Evolutionary conservation across 2,888 invertebrate species (phyloP), one percentile per base, ranked within the genome.

Genomic region (Matsumyia berberina): DNA sequence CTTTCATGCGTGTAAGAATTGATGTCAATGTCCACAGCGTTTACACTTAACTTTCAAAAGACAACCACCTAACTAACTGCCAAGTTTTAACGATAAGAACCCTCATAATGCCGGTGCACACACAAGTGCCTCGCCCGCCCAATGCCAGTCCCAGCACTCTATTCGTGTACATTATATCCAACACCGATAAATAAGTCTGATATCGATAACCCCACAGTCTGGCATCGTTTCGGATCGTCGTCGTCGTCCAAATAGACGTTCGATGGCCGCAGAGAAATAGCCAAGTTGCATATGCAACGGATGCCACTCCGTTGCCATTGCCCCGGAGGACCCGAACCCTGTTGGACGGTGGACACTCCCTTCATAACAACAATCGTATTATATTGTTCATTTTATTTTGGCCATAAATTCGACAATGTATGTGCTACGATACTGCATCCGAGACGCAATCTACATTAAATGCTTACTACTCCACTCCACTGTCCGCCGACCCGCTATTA

Each of bases 371-470:
- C 66, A 79, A 70, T 58, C 74, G 51, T 60, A 70, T 69, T 53
- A 80, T 53, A 46, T 85, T 29, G 57, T 49, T 73, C 55, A 42
- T 58, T 80, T 85, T 74, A 74, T 76, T 80, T 70, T 39, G 33
- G 8, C 35, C 80, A 53, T 85, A 74, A 85, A 74, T 80, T 33
- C 49, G 62, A 66, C 62, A 69, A 29, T 62, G 19, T 57, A 64
- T 67, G 15, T 31, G 17, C 49, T 49, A 19, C 17, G 35, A 39
- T 12, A 44, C 4, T 55, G 44, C 57, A 42, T 55, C 31, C 33
- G 31, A 74, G 51, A 66, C 57, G 12, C 49, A 80, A 85, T 76
- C 66, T 60, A 58, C 66, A 80, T 79, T 62, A 53, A 79, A 69
- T 60, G 69, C 55, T 35, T 7, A 19, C 15, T 17, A 9, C 15